Base-by-base conservation (phyloP, 1,140 invertebrate genomes). In the Drosophila prosaltans region DNA sequence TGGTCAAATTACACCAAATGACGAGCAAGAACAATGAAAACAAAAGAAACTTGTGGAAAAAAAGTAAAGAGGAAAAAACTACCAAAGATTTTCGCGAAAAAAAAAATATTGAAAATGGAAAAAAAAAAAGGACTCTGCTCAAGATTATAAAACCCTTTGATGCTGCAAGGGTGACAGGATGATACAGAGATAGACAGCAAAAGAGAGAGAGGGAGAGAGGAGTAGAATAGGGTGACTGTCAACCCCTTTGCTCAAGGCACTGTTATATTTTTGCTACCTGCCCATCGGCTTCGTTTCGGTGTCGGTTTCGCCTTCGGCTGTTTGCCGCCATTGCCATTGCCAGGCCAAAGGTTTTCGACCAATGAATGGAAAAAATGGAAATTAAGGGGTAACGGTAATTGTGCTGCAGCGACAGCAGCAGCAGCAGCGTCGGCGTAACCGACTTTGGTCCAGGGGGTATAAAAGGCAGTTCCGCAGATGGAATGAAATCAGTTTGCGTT, bases 131-230 rank as follows among this genome's bases (percentile, higher is more conserved):
- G 32, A 5, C 60, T 55, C 75, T 69, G 70, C 70, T 74, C 62
- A 78, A 77, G 78, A 80, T 88, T 51, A 84, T 89, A 88, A 86
- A 88, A 88, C 83, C 83, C 83, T 88, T 88, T 88, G 58, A 86
- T 51, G 67, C 65, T 36, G 32, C 45, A 51, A 51, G 55, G 2
- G 21, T 8, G 32, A 24, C 36, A 9, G 54, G 32, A 36, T 36
- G 6, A 21, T 72, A 3, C 10, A 55, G 21, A 48, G 45, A 64
- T 43, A 16, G 43, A n/a, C 60, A 55, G 28, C 26, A 7, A 51
- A 39, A 24, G 55, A 41, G 40, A 21, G 69, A n/a, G 24, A 32
- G 30, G 51, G 32, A 24, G 16, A 24, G 21, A 41, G 41, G 11
- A 43, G n/a, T 11, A 51, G 21, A 10, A 21, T 21, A 10, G n/a